Evolutionary conservation across 2,888 invertebrate species (phyloP), one percentile per base, ranked within the genome.

Genomic region (Onchidella celtica): DNA sequence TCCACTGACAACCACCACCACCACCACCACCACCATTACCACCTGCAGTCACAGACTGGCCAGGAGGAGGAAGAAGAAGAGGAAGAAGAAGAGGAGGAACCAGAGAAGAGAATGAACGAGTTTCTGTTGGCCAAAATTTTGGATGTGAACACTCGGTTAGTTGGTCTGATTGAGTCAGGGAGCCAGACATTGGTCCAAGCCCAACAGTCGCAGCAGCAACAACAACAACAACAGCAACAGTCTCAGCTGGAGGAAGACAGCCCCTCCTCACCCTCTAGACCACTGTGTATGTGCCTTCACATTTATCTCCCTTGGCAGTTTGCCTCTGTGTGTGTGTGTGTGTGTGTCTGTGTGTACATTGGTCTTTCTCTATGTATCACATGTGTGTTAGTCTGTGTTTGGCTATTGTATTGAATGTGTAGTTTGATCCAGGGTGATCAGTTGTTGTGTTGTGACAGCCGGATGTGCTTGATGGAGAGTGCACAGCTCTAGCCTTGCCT

Each of bases 51-150:
- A 24, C 11, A 69, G n/a, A n/a, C n/a, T n/a, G n/a, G n/a, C n/a
- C n/a, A n/a, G n/a, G n/a, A n/a, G n/a, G n/a, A n/a, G n/a, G n/a
- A n/a, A n/a, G 65, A 4, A 55, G 59, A 72, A 14, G 66, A 61
- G 29, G 61, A 61, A 11, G 38, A 70, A 27, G 36, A 34, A 27
- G 61, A 61, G 29, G 34, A 38, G 24, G 74, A 66, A 17, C 47
- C 47, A 40, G 36, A 65, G 29, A 76, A 76, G 3, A 68, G 73
- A 21, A 70, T 9, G 3, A 21, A 34, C 17, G 68, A 79, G 55
- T 68, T 68, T 9, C 82, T 82, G 14, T 47, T 82, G 24, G 73
- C 40, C 47, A 74, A 73, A 21, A 73, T 74, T 32, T 32, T 82
- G 21, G 65, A 79, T 59, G 68, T 61, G 74, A 74, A 73, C 66